Base-by-base conservation (phyloP, 2,888 invertebrate species). In the Diploptera punctata region DNA sequence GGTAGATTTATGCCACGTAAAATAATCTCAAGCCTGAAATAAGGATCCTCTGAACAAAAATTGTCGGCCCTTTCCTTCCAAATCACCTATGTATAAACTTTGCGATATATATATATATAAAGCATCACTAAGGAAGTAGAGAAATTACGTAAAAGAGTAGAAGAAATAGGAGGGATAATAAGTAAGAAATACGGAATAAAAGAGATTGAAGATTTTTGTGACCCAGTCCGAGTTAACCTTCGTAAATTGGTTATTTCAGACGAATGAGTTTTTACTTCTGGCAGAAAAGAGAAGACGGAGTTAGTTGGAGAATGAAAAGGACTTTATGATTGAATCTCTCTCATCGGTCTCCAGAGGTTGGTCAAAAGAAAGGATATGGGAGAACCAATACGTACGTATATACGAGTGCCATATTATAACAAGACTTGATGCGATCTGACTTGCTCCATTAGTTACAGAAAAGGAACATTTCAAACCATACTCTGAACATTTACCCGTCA, bases 201-300 rank as follows among this genome's bases (percentile, higher is more conserved):
- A 10, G 19, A 52, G 0, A 49, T 52, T 9, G 19, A 52, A 1
- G 61, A 21, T 31, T 24, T 62, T 62, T 62, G 21, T 38, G 16
- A 19, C 13, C 38, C 18, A 38, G 62, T 38, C 62, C 38, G 38
- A 38, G 38, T 38, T 38, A 62, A 62, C 38, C 62, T 38, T 9
- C 62, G 19, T 62, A 62, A 62, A 62, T 16, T 38, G 62, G 38
- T 62, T 62, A 62, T 62, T 62, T 62, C 62, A 62, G 62, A 62
- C 21, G 62, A 62, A 38, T 38, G 38, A 33, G 13, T 19, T 13
- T 38, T 31, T 62, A 38, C 38, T 38, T 10, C 62, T 38, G 29
- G 10, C 2, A 5, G 19, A 24, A 38, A 43, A 38, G 1, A 62
- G 13, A 21, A 62, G 29, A 1, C 19, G 10, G 10, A n/a, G 21